Evolutionary conservation across 2,888 invertebrate species (phyloP).

Genomic region (Crossocerus cetratus): DNA sequence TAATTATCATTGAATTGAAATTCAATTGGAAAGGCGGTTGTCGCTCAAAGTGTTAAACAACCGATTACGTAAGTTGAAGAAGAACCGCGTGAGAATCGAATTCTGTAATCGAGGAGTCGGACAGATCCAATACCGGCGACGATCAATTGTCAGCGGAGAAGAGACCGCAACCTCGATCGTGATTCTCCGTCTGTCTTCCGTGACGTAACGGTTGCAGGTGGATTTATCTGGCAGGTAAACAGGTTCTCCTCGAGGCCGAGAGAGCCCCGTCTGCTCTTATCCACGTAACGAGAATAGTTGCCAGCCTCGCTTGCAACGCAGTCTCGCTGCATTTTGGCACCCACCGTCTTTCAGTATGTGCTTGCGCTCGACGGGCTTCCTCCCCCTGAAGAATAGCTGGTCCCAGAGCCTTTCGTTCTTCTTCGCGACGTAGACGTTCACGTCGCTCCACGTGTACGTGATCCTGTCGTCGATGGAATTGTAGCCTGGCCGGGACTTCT

Average conservation of each 20-base stretch:
- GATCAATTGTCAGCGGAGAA: neutral
- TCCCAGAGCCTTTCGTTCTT: slow-evolving; percentile 76
- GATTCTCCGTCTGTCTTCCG: neutral
- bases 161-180: neutral
- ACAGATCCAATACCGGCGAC: too few relatives aligned
- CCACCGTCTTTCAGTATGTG: slow-evolving; percentile 87
- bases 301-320: neutral
- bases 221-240: neutral
- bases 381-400: slow-evolving; percentile 48
- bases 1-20: too few relatives aligned
- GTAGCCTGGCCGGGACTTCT: neutral
- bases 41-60: too few relatives aligned
- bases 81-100: neutral
- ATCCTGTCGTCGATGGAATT: slow-evolving; percentile 72
- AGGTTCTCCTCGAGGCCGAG: slow-evolving; percentile 3
- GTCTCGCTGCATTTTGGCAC: slow-evolving; percentile 21
- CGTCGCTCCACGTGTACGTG: slow-evolving; percentile 88
- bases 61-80: neutral
- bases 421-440: slow-evolving; percentile 85
- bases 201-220: neutral
- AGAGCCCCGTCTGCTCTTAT: neutral
- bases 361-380: slow-evolving; percentile 70
- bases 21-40: too few relatives aligned
- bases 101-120: too few relatives aligned
- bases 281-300: neutral